Conservation (phyloP, 2,888 invertebrate genomes). For the Ectemnius lituratus region DNA sequence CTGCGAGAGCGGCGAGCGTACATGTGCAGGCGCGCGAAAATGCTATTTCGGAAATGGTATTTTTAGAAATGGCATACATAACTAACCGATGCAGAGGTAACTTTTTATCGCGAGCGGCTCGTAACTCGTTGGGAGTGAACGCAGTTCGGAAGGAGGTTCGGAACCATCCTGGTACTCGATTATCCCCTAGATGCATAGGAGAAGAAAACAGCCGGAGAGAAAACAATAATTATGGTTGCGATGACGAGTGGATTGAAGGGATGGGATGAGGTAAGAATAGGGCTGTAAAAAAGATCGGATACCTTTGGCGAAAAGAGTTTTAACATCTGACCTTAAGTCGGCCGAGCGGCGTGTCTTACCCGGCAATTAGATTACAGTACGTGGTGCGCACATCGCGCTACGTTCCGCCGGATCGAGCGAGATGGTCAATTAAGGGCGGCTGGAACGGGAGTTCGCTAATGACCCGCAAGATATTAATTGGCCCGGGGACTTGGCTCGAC, state of each 20-base stretch:
- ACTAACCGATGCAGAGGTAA: slow-evolving; percentile 51
- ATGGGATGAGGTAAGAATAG: no score
- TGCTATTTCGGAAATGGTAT: slow-evolving; percentile 54
- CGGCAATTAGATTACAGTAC: slow-evolving; percentile 47
- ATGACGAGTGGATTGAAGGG: no score
- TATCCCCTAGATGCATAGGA: no score
- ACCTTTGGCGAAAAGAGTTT: slow-evolving; percentile 1
- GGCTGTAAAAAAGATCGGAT: no score
- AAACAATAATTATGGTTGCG: no score
- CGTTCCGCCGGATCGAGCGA: slow-evolving; percentile 34
- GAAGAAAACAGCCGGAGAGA: no score
- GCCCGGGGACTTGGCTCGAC: slow-evolving; percentile 45
- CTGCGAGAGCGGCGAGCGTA: slow-evolving; percentile 3
- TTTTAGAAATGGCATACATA: slow-evolving; percentile 54
- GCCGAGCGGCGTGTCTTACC: slow-evolving; percentile 29
- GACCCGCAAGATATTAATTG: slow-evolving; percentile 67
- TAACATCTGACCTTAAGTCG: slow-evolving; percentile 19
- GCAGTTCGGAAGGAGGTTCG: no score
- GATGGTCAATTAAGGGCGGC: slow-evolving; percentile 62
- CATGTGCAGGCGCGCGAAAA: slow-evolving; percentile 33
- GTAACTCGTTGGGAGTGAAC: no score
- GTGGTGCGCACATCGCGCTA: slow-evolving; percentile 16
- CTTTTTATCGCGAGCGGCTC: slow-evolving; percentile 35
- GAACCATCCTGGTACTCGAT: no score
- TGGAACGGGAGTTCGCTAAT: slow-evolving; percentile 63